Conservation (phyloP, 2,888 invertebrate genomes). For the Lasioglossum villosulum region DNA sequence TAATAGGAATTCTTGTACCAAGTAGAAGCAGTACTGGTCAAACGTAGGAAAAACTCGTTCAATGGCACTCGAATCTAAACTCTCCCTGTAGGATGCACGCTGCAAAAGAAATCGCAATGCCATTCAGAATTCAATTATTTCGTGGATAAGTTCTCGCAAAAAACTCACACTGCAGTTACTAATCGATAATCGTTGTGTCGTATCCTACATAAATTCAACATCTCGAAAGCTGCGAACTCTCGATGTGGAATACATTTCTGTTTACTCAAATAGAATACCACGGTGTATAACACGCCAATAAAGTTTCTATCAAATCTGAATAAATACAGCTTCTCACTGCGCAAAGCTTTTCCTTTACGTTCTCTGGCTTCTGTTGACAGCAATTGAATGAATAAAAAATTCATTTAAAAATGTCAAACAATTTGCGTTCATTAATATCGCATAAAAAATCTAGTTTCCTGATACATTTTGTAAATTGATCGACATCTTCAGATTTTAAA, state of each 20-base stretch:
- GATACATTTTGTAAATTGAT: background rate
- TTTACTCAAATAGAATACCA: background rate
- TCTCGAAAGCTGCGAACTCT: background rate
- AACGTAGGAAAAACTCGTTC: background rate
- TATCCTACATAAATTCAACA: background rate
- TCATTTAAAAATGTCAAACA: no score
- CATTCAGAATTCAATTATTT: background rate
- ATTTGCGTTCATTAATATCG: background rate
- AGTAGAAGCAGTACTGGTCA: background rate
- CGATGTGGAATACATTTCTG: background rate
- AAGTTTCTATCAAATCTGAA: background rate
- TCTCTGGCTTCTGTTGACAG: background rate
- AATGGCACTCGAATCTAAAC: background rate
- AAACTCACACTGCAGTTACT: background rate
- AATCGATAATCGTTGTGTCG: background rate
- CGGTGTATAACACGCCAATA: background rate
- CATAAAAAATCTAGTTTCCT: background rate
- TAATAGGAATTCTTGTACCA: no score
- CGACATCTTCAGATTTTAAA: background rate
- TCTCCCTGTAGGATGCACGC: background rate
- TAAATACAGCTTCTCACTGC: background rate
- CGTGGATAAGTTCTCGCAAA: background rate
- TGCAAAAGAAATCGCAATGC: background rate
- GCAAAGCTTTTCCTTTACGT: background rate
- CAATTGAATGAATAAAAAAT: background rate